A percentile compares a stretch with the other conserved stretches of the same genome.
Conservation (phyloP, 2,888 invertebrate genomes). For the Phasia obesa region DNA sequence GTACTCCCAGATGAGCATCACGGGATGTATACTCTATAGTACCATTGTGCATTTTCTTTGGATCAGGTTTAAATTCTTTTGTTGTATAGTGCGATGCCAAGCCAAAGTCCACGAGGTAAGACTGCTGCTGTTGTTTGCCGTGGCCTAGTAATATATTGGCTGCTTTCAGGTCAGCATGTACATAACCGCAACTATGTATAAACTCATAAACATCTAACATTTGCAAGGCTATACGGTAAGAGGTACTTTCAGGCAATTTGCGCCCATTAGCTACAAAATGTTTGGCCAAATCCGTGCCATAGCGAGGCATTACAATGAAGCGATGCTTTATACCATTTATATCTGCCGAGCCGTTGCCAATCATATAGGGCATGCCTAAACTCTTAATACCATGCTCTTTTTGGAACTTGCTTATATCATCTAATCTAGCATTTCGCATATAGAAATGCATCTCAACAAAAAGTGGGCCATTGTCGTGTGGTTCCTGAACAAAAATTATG, state of each 20-base stretch:
- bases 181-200: conserved; percentile 94
- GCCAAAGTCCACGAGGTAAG: conserved; percentile 97
- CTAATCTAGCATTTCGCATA: conserved; percentile 87
- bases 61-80: conserved; percentile 93
- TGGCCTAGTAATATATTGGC: conserved; percentile 93
- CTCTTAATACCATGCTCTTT: conserved; percentile 72
- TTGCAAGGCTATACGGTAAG: conserved; percentile 91
- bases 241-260: conserved; percentile 88
- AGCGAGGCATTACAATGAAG: conserved; percentile 94
- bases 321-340: conserved; percentile 90
- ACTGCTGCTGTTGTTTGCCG: conserved; percentile 86
- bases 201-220: conserved; percentile 95
- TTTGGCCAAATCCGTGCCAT: conserved; percentile 92
- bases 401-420: conserved; percentile 73
- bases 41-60: conserved; percentile 96
- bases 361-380: conserved; percentile 83
- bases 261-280: conserved; percentile 87
- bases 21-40: conserved; percentile 98
- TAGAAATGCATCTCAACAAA: conserved; percentile 87
- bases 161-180: conserved; percentile 98
- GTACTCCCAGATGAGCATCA: conserved; percentile 96
- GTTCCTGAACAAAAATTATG: conserved; percentile 70
- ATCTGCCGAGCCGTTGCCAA: conserved; percentile 92
- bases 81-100: conserved; percentile 90
- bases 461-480: conserved; percentile 85